Evolutionary conservation across 1,140 invertebrate species (phyloP).

Genomic region (Lordiphosa clarofinis): DNA sequence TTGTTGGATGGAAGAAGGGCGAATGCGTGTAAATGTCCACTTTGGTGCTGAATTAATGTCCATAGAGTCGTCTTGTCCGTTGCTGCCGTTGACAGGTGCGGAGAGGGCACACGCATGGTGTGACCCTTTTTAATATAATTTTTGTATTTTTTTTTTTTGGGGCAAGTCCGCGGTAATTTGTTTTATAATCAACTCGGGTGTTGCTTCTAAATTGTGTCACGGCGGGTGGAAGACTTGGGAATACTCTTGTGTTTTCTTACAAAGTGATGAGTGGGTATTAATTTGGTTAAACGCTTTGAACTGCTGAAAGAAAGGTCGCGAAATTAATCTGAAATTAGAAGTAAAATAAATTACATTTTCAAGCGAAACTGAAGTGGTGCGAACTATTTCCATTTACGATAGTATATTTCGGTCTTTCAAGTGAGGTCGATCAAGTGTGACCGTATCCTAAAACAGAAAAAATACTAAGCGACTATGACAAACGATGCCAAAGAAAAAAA

Average conservation of each 20-base stretch:
- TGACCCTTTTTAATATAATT: not conserved
- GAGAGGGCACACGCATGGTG: not conserved
- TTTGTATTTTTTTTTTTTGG: conserved; percentile 20
- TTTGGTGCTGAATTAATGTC: conserved; percentile 49
- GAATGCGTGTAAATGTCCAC: conserved; percentile 40
- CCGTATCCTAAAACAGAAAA: too few species aligned
- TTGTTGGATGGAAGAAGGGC: conserved; percentile 6
- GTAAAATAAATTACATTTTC: too few species aligned
- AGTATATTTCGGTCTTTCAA: too few species aligned
- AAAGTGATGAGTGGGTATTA: too few species aligned
- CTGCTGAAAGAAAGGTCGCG: too few species aligned
- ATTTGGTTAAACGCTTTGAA: too few species aligned
- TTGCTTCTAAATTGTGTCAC: not conserved
- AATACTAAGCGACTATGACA: too few species aligned
- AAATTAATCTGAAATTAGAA: too few species aligned
- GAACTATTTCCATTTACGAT: too few species aligned
- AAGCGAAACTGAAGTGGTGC: too few species aligned
- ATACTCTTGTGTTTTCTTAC: conserved; percentile 1
- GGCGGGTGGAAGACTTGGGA: not conserved
- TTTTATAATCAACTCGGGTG: conserved; percentile 9
- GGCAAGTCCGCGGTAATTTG: conserved; percentile 25
- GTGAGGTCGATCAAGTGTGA: too few species aligned
- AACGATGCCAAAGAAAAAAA: too few species aligned
- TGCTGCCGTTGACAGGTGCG: conserved; percentile 21
- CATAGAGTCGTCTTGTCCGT: conserved; percentile 35